Evolutionary conservation across 2,797 vertebrate species (phyloP).

Genomic region (Phoebastria nigripes): DNA sequence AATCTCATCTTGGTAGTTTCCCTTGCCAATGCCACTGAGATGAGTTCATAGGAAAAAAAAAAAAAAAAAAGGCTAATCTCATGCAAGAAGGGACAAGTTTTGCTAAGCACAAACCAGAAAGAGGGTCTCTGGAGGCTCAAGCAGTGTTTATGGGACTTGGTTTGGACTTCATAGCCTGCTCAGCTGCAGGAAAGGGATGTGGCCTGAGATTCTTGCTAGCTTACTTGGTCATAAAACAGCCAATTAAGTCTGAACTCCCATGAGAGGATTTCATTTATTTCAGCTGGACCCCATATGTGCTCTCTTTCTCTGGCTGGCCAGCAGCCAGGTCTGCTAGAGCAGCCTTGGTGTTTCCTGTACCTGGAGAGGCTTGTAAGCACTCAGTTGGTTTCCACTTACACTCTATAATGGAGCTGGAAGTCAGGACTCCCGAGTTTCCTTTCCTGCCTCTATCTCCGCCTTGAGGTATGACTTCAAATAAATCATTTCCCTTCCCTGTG

Average conservation of each 20-base stretch:
- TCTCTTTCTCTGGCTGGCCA: not conserved
- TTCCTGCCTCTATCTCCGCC: not conserved
- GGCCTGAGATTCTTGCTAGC: not conserved
- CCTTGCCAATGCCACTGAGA: not conserved
- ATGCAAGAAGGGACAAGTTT: not conserved
- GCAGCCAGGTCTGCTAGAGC: constrained; percentile 17
- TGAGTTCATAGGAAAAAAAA: not conserved
- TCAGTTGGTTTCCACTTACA: not conserved
- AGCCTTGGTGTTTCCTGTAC: not conserved
- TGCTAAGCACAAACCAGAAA: not conserved
- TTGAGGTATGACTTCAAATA: not conserved
- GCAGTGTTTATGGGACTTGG: not conserved
- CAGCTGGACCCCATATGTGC: not conserved
- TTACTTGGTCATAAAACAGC: constrained; percentile 2
- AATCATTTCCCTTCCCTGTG: not conserved
- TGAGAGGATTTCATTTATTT: not conserved
- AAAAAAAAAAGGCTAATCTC: not conserved
- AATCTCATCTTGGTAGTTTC: not conserved
- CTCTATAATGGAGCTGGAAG: not conserved
- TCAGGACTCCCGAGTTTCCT: not conserved
- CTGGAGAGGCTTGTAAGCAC: not conserved
- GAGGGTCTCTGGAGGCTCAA: not conserved
- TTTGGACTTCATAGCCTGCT: not conserved
- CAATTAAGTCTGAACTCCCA: constrained; percentile 16
- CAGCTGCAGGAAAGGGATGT: not conserved